Percentiles rank a stretch among this genome's conserved stretches.
These are phyloP conservation scores for Urocyon cinereoargenteus DNA, from an alignment of 2,797 vertebrate species.

Conservation along the genomic window DNA sequence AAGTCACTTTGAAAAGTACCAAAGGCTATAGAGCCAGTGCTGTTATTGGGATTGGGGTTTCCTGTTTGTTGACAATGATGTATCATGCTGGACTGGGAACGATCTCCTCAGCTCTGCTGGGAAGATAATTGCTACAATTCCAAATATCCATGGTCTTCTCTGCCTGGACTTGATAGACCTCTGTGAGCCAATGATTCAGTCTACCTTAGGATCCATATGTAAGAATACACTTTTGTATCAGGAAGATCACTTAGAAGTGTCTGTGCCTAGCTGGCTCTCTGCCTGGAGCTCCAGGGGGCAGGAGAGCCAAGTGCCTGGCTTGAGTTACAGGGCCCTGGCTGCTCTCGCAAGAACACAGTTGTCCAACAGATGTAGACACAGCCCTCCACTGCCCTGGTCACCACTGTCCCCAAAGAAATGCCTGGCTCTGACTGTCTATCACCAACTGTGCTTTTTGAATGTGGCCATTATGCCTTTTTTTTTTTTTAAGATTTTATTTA, in stretches of 20 bases:
- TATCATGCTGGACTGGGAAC: fast-evolving
- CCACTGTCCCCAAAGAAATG: background rate
- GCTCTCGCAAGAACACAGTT: background rate
- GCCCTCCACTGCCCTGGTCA: background rate
- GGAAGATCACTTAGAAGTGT: background rate
- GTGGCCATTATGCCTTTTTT: conserved; percentile 52
- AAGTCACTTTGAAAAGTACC: background rate
- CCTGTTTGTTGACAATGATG: background rate
- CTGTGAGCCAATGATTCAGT: background rate
- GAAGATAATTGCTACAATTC: fast-evolving
- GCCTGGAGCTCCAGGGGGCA: background rate
- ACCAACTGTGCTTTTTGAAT: conserved; percentile 59
- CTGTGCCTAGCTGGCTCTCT: background rate
- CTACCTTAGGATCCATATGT: background rate
- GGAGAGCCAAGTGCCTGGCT: fast-evolving
- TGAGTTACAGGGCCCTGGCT: background rate
- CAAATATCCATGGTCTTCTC: fast-evolving
- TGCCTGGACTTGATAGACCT: fast-evolving
- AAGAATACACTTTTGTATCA: conserved; percentile 47
- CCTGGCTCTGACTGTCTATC: conserved; percentile 39
- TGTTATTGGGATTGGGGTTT: fast-evolving
- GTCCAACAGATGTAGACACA: background rate
- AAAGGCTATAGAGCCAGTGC: fast-evolving
- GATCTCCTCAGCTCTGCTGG: fast-evolving
- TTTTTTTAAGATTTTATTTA: no score